Conservation (phyloP, 1,140 invertebrate genomes). For the Heliconius hermathena region DNA sequence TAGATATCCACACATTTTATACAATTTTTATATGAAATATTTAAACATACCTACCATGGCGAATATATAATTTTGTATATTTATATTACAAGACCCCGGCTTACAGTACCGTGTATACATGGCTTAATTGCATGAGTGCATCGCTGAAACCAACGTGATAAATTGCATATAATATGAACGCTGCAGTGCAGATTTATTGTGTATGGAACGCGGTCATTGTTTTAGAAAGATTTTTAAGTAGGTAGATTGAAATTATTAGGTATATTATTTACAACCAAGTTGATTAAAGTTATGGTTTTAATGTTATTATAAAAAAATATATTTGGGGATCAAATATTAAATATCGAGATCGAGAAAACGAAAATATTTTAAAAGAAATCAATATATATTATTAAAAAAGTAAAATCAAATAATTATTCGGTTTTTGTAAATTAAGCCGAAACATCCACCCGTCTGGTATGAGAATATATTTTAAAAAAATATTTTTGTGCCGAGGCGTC, state of each 20-base stretch:
- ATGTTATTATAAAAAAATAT: no score
- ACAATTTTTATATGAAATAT: no score
- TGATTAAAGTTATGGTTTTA: background rate
- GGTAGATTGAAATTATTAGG: background rate
- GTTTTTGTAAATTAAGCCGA: background rate
- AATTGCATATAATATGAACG: constrained; percentile 13
- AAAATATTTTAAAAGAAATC: no score
- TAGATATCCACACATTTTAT: no score
- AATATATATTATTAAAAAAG: background rate
- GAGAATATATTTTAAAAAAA: constrained; percentile 27
- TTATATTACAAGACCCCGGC: background rate
- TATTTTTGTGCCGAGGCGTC: constrained; percentile 24
- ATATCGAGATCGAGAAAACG: no score
- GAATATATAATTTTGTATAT: background rate
- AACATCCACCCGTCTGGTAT: background rate
- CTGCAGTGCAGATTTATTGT: constrained; percentile 10
- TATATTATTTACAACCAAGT: background rate
- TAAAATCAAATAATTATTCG: background rate
- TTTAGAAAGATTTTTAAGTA: background rate
- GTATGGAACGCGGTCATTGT: background rate
- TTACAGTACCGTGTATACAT: background rate
- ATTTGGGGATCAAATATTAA: no score
- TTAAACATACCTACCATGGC: no score
- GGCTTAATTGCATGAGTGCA: constrained; percentile 6
- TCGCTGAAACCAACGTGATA: constrained; percentile 2